Base-by-base conservation (phyloP, 2,113 vertebrate genomes). In the Aramus guarauna region DNA sequence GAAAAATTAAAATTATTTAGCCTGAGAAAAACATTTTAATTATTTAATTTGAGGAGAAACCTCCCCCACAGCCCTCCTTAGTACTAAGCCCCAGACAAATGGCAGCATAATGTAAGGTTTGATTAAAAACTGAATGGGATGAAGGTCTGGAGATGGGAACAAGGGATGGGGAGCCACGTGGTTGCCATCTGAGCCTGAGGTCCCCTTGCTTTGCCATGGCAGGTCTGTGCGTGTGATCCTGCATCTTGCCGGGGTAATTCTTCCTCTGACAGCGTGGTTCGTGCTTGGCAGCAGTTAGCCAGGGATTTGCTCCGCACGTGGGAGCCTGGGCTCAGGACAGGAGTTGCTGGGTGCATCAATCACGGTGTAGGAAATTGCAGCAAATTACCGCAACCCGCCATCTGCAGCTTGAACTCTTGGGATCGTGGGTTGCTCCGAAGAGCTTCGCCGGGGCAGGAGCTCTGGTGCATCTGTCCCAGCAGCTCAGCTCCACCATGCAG, bases 1-100 rank as follows among this genome's bases (percentile, higher is more conserved):
- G 11, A 6, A 26, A 11, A 37, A 91, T 83, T 77, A 92, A 64
- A 96, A 86, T 90, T 90, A 85, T 83, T 85, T 88, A 72, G 94
- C 92, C 63, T 39, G 66, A 84, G 82, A 93, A 95, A 93, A 96
- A 60, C 87, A 89, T 93, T 96, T 97, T 90, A 97, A 97, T 97
- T 96, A 97, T 97, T 97, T 95, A 96, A 96, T 94, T 90, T 93
- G 71, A 92, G 88, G 74, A 83, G 50, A 58, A 93, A 62, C 77
- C 74, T 83, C 81, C 86, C 74, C 81, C 83, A 79, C 67, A 71
- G 50, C 64, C 69, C 89, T 97, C 47, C 89, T 92, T 87, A 94
- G 52, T 74, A 37, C 47, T 81, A 73, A 94, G 56, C 52, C 85
- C 77, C 75, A 80, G 85, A 91, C 89, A 90, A 92, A 90, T 36